A percentile compares a stretch with the other conserved stretches of the same genome.
Conservation (phyloP, 2,797 vertebrate species). For the Eulemur coronatus region DNA sequence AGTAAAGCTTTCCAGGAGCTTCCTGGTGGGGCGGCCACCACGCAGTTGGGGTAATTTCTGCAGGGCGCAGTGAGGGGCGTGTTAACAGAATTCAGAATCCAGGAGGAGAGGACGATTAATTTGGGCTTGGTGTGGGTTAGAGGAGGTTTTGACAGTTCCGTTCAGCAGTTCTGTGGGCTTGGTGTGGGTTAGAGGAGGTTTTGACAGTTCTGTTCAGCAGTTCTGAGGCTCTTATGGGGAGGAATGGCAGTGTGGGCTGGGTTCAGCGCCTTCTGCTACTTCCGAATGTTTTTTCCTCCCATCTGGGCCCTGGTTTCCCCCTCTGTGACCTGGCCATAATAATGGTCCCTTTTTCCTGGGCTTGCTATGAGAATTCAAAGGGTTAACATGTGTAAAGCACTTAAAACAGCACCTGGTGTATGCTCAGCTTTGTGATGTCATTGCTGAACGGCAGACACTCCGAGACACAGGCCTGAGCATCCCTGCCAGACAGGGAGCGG, state of each 20-base stretch:
- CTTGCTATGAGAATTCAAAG: not conserved
- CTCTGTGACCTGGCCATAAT: not conserved
- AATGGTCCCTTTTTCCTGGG: not conserved
- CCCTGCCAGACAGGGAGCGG: not conserved
- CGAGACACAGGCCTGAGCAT: rapidly evolving
- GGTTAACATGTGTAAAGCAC: rapidly evolving
- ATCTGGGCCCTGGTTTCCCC: not conserved
- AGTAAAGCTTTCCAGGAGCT: not conserved
- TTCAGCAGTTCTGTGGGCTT: not conserved
- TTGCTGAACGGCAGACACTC: rapidly evolving
- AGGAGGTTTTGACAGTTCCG: not conserved
- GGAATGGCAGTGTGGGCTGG: not conserved
- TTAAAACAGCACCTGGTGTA: not conserved
- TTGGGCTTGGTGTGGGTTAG: not conserved
- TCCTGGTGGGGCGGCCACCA: not conserved
- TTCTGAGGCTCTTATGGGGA: not conserved
- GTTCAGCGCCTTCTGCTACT: not conserved
- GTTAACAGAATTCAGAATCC: not conserved
- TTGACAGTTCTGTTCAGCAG: rapidly evolving
- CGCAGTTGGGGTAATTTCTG: rapidly evolving
- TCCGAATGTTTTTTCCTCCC: not conserved
- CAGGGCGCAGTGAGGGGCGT: not conserved
- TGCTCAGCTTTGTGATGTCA: not conserved
- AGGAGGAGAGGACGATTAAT: not conserved
- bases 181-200: not conserved